These are phyloP conservation scores for Eulemur mongoz DNA, from an alignment of 2,797 vertebrate genomes.

Conservation along the genomic window DNA sequence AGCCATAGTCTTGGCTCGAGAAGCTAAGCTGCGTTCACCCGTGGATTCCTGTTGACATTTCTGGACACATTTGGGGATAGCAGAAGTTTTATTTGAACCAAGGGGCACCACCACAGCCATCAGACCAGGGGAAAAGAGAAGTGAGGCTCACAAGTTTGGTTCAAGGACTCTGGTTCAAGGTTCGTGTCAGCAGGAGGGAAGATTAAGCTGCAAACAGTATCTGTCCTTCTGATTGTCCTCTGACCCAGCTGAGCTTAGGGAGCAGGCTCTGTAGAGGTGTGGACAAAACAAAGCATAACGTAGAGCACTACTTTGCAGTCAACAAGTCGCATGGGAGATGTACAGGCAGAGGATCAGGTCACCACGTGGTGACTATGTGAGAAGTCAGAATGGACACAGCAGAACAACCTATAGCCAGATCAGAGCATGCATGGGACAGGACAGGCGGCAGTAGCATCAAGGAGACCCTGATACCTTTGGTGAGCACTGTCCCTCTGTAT, in stretches of 20 bases:
- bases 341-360: neutral
- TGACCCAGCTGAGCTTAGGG: neutral
- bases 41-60: neutral
- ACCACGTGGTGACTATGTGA: neutral
- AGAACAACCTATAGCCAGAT: neutral
- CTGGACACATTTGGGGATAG: neutral
- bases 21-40: neutral
- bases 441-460: neutral
- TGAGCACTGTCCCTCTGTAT: neutral
- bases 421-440: neutral
- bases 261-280: neutral
- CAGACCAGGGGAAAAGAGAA: neutral
- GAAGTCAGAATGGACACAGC: neutral
- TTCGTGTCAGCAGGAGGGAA: neutral
- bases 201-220: neutral
- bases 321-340: neutral
- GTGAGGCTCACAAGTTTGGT: neutral
- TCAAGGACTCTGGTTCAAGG: constrained; percentile 23
- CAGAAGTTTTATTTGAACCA: constrained; percentile 25
- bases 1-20: neutral
- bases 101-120: neutral
- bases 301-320: neutral
- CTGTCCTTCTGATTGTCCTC: neutral
- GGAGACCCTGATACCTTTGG: neutral
- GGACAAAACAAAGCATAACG: neutral